A percentile compares a stretch with the other conserved stretches of the same genome.
phyloP scores from a whole-genome alignment of 2,888 invertebrate species.

The Melanargia galathea region DNA sequence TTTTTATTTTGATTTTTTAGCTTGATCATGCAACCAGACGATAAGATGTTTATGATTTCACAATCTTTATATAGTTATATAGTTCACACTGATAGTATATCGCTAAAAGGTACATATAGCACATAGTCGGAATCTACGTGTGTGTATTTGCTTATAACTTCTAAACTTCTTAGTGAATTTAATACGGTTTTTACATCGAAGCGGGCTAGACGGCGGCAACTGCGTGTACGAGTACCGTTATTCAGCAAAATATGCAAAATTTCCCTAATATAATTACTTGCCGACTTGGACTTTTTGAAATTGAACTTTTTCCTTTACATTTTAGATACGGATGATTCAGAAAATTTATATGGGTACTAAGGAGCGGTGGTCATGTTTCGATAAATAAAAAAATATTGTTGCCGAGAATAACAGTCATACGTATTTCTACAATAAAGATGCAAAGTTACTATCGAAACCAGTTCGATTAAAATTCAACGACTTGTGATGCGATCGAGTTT shows the following conservation, averaged over 20 bases:
- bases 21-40: not conserved
- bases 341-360: not conserved
- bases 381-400: conserved; percentile 23
- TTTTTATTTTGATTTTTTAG: conserved; percentile 3
- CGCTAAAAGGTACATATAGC: too few relatives aligned
- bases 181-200: too few relatives aligned
- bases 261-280: too few relatives aligned
- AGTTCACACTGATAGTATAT: not conserved
- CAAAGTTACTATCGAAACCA: conserved; percentile 50
- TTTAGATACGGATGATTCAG: conserved; percentile 1
- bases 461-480: conserved; percentile 68
- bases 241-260: too few relatives aligned
- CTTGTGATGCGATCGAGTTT: conserved; percentile 62
- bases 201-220: too few relatives aligned
- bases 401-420: conserved; percentile 35
- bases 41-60: not conserved
- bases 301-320: too few relatives aligned
- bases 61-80: too few relatives aligned
- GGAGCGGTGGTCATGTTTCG: not conserved
- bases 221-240: too few relatives aligned
- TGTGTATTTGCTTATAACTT: too few relatives aligned
- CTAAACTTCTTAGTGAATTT: too few relatives aligned
- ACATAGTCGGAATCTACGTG: too few relatives aligned
- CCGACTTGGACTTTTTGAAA: too few relatives aligned
- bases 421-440: conserved; percentile 38